Base-by-base conservation (phyloP, 1,140 invertebrate genomes). In the Dreissena rostriformis region DNA sequence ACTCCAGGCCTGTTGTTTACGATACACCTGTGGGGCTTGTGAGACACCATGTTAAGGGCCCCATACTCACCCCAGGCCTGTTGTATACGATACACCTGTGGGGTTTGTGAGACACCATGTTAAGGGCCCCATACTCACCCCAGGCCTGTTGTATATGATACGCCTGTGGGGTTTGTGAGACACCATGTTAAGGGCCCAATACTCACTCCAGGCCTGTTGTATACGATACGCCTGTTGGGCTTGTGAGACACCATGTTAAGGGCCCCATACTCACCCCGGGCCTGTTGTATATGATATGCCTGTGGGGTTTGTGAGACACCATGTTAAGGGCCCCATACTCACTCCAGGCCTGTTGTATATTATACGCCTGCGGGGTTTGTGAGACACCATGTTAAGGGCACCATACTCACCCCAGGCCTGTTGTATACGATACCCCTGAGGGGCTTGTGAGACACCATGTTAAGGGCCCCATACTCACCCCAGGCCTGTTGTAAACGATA, bases 211-310 rank as follows among this genome's bases (percentile, higher is more conserved):
- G 88, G 90, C 96, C 95, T 17, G 84, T 92, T 92, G 86, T 86
- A 98, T 22, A 98, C 96, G n/a, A 99, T 96, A 91, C 97, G 97
- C 71, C 95, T 95, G 8, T 95, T 94, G 0, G 96, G 97, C 87
- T 96, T 95, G 88, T 95, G 5, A 93, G 94, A 12, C 66, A 96
- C 96, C 86, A 96, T 95, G 19, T 95, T 94, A 19, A 99, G 94
- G 0, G 98, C 97, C 85, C 97, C 96, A 92, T 98, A 97, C 61
- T 71, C 86, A 92, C 90, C 77, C 87, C 82, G 28, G 88, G 90
- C 96, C 95, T 17, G 84, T 92, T 92, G 86, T 86, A 98, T 22
- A 98, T 96, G n/a, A 99, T 96, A 91, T 96, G 97, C 71, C 95
- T 95, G 8, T 95, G 94, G 0, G 96, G 97, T 87, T 96, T 95